Conservation (phyloP, 2,888 invertebrate genomes). For the Allophyes oxyacanthae region DNA sequence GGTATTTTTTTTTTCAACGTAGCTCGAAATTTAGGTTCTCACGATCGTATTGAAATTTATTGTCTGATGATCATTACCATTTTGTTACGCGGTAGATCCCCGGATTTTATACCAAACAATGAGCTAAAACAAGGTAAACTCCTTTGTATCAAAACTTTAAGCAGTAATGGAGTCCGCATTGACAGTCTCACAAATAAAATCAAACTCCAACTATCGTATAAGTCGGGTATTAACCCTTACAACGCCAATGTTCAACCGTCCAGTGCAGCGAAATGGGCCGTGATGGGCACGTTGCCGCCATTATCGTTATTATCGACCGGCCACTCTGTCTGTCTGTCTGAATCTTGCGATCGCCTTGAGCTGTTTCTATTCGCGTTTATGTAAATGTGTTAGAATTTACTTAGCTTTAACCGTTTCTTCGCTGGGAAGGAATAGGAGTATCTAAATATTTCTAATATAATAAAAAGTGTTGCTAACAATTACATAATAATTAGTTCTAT, state of each 20-base stretch:
- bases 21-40: no score
- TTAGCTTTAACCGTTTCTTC: constrained; percentile 37
- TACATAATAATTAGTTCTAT: no score
- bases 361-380: constrained; percentile 46
- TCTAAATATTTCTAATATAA: no score
- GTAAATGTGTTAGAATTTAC: constrained; percentile 52
- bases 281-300: constrained; percentile 63
- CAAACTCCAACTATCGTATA: constrained; percentile 22
- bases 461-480: no score
- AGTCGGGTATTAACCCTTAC: constrained; percentile 45
- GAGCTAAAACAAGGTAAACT: no score
- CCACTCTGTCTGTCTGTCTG: constrained; percentile 58
- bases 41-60: no score
- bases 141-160: not conserved
- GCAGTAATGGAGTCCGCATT: constrained; percentile 9
- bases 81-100: no score
- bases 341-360: constrained; percentile 56
- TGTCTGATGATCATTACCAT: no score
- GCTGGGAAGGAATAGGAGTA: not conserved
- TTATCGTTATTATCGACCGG: constrained; percentile 68
- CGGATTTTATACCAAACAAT: no score
- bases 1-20: no score
- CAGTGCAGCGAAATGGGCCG: constrained; percentile 59
- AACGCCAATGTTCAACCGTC: constrained; percentile 47
- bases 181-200: constrained; percentile 32